Conservation (phyloP, 2,888 invertebrate genomes). For the Drymonia ruficornis region DNA sequence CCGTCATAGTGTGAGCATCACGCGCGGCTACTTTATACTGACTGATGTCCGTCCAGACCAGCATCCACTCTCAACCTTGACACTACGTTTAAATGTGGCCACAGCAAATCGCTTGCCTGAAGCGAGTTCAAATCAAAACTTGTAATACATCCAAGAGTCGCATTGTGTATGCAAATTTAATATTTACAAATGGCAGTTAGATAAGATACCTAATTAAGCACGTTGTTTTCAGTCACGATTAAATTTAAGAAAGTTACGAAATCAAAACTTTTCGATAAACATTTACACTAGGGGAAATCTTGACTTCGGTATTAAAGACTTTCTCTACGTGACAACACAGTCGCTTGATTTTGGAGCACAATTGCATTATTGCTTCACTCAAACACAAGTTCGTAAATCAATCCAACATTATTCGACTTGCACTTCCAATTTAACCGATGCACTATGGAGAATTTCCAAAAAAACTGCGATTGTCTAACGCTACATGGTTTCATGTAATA, state of each 20-base stretch:
- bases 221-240: constrained; percentile 41
- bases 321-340: constrained; percentile 61
- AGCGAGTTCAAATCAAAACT: background rate
- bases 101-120: constrained; percentile 23
- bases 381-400: constrained; percentile 6
- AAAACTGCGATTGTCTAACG: constrained; percentile 16
- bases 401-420: background rate
- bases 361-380: constrained; percentile 27
- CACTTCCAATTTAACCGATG: background rate
- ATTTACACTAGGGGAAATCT: constrained; percentile 56
- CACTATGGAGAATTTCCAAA: background rate
- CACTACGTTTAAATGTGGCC: constrained; percentile 54
- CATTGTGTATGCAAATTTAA: constrained; percentile 7
- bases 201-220: constrained; percentile 35
- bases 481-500: constrained; percentile 39
- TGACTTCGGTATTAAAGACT: constrained; percentile 58
- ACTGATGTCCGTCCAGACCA: constrained; percentile 49
- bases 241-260: constrained; percentile 54
- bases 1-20: constrained; percentile 59
- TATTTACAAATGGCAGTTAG: background rate
- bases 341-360: constrained; percentile 42
- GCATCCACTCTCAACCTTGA: constrained; percentile 65
- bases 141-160: background rate
- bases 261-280: constrained; percentile 51
- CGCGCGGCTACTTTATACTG: constrained; percentile 55